These are phyloP conservation scores for Drosophila bifasciata DNA, from an alignment of 1,140 invertebrate species.

Conservation along the genomic window DNA sequence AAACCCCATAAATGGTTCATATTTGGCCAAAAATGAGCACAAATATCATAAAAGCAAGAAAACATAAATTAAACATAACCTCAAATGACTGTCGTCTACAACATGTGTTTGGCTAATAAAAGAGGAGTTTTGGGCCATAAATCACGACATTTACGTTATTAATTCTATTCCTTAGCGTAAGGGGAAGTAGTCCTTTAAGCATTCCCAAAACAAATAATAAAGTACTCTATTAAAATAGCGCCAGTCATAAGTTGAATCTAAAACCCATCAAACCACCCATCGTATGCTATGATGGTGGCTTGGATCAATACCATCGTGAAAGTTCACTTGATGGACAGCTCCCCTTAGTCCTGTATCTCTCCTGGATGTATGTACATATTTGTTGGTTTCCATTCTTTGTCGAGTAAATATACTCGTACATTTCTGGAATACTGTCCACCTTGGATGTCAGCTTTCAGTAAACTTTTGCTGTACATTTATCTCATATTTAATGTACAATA, in stretches of 20 bases:
- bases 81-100: conserved; percentile 36
- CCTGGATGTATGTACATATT: too few relatives aligned
- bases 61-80: conserved; percentile 44
- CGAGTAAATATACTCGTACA: too few relatives aligned
- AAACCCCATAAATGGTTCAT: conserved; percentile 37
- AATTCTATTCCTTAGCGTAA: conserved; percentile 24
- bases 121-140: conserved; percentile 28
- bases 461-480: background rate
- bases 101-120: conserved; percentile 44
- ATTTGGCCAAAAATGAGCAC: conserved; percentile 2
- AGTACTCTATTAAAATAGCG: conserved; percentile 29
- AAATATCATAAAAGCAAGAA: conserved; percentile 10
- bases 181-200: conserved; percentile 20
- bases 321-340: conserved; percentile 1
- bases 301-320: background rate
- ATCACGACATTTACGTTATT: conserved; percentile 34
- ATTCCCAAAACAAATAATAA: conserved; percentile 30
- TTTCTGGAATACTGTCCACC: too few relatives aligned
- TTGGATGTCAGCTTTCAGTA: background rate
- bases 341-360: too few relatives aligned
- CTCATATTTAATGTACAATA: too few relatives aligned
- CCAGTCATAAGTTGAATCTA: conserved; percentile 9
- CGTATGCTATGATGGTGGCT: background rate
- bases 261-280: conserved; percentile 19
- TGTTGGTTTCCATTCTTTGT: too few relatives aligned